Evolutionary conservation across 2,888 invertebrate genomes (phyloP).

Genomic region (Callimorpha dominula): DNA sequence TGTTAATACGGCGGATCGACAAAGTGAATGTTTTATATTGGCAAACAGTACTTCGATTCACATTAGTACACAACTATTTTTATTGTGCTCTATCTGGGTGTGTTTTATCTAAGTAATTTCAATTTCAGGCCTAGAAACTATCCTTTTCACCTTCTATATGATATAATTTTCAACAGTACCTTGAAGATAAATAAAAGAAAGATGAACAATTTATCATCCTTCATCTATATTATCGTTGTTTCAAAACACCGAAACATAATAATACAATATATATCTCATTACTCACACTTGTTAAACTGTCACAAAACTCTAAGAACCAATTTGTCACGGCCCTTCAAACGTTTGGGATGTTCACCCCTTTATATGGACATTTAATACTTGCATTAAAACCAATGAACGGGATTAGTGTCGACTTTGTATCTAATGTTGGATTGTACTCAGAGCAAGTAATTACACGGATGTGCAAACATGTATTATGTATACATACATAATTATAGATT

Average conservation of each 20-base stretch:
- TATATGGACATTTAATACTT: constrained; percentile 58
- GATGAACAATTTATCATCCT: not conserved
- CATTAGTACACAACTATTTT: too few relatives aligned
- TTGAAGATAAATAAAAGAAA: too few relatives aligned
- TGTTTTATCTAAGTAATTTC: too few relatives aligned
- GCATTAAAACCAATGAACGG: constrained; percentile 60
- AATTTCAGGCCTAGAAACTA: too few relatives aligned
- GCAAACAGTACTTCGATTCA: too few relatives aligned
- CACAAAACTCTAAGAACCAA: constrained; percentile 60
- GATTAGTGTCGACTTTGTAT: constrained; percentile 55
- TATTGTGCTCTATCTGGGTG: too few relatives aligned
- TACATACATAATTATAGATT: too few relatives aligned
- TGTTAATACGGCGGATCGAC: too few relatives aligned
- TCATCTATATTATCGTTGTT: not conserved
- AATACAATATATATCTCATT: constrained; percentile 47
- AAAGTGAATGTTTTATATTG: too few relatives aligned
- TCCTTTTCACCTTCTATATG: too few relatives aligned
- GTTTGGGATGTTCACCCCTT: constrained; percentile 69
- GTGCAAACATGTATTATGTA: not conserved
- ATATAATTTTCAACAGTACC: too few relatives aligned
- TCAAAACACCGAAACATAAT: not conserved
- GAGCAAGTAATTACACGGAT: constrained; percentile 19
- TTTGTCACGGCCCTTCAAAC: constrained; percentile 68
- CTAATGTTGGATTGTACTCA: constrained; percentile 42
- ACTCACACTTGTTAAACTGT: constrained; percentile 64